Conservation (phyloP, 2,113 vertebrate species). For the Meles meles region DNA sequence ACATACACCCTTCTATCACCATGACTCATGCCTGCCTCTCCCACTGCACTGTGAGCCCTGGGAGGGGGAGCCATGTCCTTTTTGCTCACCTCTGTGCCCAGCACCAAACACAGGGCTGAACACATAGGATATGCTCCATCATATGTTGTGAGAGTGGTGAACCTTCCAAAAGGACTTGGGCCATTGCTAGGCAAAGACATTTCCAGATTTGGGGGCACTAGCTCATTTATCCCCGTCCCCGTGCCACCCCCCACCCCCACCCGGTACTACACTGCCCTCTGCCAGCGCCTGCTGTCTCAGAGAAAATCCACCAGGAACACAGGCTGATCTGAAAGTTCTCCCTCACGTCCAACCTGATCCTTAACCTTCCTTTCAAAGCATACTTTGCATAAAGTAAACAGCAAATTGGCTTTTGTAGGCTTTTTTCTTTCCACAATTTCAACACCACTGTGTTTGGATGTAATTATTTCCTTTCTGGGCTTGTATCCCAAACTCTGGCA, state of each 20-base stretch:
- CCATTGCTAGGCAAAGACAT: neutral
- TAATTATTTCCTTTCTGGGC: conserved; percentile 38
- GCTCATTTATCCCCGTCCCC: neutral
- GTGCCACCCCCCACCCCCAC: too few relatives aligned
- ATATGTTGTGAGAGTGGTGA: neutral
- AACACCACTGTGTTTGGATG: neutral
- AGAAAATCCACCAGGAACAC: neutral
- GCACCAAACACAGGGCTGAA: neutral
- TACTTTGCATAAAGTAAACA: neutral
- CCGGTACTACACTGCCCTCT: too few relatives aligned
- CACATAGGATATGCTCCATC: neutral
- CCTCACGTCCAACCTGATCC: neutral
- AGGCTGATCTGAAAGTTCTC: neutral
- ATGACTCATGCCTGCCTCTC: rapidly evolving
- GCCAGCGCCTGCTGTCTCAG: too few relatives aligned
- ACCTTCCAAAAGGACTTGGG: neutral
- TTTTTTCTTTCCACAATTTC: neutral
- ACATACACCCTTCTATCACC: neutral
- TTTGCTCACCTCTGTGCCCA: neutral
- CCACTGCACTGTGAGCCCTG: neutral
- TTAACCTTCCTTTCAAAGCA: neutral
- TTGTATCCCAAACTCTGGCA: conserved; percentile 9
- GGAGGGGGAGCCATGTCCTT: rapidly evolving
- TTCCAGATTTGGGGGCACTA: neutral
- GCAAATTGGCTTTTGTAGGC: neutral